Base-by-base conservation (phyloP, 1,140 invertebrate genomes). In the Zeugodacus cucurbitae region DNA sequence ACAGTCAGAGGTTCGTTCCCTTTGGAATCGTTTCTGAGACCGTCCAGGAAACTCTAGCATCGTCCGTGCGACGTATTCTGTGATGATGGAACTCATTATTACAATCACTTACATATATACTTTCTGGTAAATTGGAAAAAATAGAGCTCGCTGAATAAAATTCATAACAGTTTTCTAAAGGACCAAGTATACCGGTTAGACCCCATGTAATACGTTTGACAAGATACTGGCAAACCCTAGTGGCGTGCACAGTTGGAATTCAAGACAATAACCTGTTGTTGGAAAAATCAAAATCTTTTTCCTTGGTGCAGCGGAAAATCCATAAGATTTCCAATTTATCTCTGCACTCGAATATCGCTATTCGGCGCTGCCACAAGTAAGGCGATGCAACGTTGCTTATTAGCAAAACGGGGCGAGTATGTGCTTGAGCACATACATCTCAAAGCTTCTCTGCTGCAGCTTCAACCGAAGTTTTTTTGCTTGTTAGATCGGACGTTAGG, bases 361-460 rank as follows among this genome's bases (percentile, higher is more conserved):
- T 48, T 44, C n/a, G 17, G 41, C 10, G 37, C 20, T 48, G 22
- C 41, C n/a, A 82, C 41, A 48, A 54, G 37, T 48, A n/a, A 34
- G 74, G 85, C 54, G 48, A 37, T 86, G 85, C 85, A 59, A 20
- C 22, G 29, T 34, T 86, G 85, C 85, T 86, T 86, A 86, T 86
- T 86, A 86, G 85, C 85, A 86, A 59, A 41, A 86, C 37, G 32
- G 54, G 48, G 57, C 48, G 85, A 57, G 57, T 29, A 29, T 29
- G 29, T 86, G 17, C 54, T 8, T 34, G n/a, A 57, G 29, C 7
- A 54, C 44, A n/a, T 4, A 4, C 48, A 20, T 20, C 10, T n/a
- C 82, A n/a, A 20, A 86, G 10, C 34, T 41, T 32, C 34, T 0
- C 29, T 41, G 85, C 57, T 0, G n/a, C 48, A 58, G 26, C 57